Base-by-base conservation (phyloP, 2,888 invertebrate species). In the Oligia strigilis region DNA sequence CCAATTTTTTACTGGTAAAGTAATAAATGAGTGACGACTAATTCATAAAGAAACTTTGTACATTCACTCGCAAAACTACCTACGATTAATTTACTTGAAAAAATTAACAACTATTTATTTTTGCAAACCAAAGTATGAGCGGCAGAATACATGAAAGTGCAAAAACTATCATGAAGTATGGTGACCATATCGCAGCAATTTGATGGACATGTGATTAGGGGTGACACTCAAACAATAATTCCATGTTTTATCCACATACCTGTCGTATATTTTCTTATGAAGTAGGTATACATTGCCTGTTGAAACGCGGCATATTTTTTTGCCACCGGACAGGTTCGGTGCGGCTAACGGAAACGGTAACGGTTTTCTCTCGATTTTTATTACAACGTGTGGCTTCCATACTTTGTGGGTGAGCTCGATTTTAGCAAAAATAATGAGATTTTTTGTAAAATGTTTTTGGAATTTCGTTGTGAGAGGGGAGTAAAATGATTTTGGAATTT, bases 281-380 rank as follows among this genome's bases (percentile, higher is more conserved):
- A 87, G 90, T 88, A 89, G 75, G 72, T 88, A 92, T 92, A 94
- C 93, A 94, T 93, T 91, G 93, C 93, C 93, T 94, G 91, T 75
- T 86, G 92, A 78, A 70, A 73, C 60, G 81, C 75, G 77, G 64
- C 76, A 78, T 69, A 77, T 80, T 88, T 85, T 85, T 82, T 83
- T 85, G 86, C 86, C 82, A 80, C 64, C 84, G 87, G 87, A 77
- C 81, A 82, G 86, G 92, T 91, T 90, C 91, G 78, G 80, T 88
- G 81, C 91, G 90, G 89, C 84, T 70, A 64, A 78, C 82, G 83
- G 84, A 40, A 66, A 77, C 77, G 77, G 90, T 81, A 43, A 58
- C 77, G 84, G 83, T 84, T 84, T 80, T 84, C 80, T 88, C 79
- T 80, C 71, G 65, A 23, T 29, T 82, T 81, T 76, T 81, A 73